Evolutionary conservation across 2,888 invertebrate species (phyloP).

Genomic region (Ferdinandea cuprea): DNA sequence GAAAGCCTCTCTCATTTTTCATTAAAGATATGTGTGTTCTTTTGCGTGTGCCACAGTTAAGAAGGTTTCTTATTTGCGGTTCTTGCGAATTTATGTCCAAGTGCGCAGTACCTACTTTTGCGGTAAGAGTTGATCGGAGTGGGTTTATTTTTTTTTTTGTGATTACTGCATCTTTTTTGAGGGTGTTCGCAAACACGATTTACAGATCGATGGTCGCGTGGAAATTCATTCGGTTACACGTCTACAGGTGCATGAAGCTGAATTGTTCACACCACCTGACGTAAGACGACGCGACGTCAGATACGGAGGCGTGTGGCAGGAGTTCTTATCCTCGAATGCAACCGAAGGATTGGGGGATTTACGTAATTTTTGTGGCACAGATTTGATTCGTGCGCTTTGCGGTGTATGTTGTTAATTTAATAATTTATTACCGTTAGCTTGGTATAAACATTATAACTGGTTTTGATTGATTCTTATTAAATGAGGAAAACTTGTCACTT

Average conservation of each 20-base stretch:
- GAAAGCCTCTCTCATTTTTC: constrained; percentile 58
- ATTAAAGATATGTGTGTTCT: constrained; percentile 49
- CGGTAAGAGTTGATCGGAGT: constrained; percentile 29
- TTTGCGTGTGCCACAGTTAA: constrained; percentile 44
- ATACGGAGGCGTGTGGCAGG: constrained; percentile 54
- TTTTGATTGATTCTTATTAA: constrained; percentile 65
- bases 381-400: constrained; percentile 47
- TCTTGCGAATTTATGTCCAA: constrained; percentile 42
- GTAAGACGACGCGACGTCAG: constrained; percentile 25
- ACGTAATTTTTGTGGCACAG: constrained; percentile 61
- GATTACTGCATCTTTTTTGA: constrained; percentile 44
- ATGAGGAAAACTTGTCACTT: constrained; percentile 35
- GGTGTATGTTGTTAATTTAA: constrained; percentile 54
- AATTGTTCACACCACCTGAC: constrained; percentile 73
- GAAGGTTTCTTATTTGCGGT: constrained; percentile 52
- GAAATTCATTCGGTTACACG: constrained; percentile 56
- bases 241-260: constrained; percentile 63
- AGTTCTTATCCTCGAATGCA: constrained; percentile 31
- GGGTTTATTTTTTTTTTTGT: constrained; percentile 16
- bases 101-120: constrained; percentile 49
- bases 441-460: constrained; percentile 59
- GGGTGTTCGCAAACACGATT: constrained; percentile 66
- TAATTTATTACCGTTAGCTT: constrained; percentile 65
- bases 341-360: constrained; percentile 29
- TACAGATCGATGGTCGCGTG: constrained; percentile 69